Evolutionary conservation across 2,113 vertebrate species (phyloP).

Genomic region (Malurus cyaneus): DNA sequence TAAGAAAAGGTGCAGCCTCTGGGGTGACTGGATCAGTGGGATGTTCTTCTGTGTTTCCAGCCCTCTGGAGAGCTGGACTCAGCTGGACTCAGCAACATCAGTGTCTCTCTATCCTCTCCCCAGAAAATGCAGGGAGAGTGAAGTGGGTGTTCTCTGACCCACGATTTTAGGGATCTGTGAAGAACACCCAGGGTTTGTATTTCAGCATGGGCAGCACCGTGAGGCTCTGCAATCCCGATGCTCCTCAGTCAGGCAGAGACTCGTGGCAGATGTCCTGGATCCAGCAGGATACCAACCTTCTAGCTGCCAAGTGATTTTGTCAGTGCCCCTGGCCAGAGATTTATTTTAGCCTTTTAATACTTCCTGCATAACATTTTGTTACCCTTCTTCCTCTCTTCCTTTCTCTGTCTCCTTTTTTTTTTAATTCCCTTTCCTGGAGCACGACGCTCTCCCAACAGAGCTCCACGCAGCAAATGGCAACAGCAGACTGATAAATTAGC

Average conservation of each 20-base stretch:
- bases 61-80: background rate
- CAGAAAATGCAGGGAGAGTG: background rate
- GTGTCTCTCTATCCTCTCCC: background rate
- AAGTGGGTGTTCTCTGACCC: background rate
- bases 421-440: background rate
- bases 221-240: background rate
- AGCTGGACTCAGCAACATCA: background rate
- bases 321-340: background rate
- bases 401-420: background rate
- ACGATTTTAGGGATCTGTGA: background rate
- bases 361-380: slow-evolving; percentile 38
- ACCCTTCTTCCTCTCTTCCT: background rate
- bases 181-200: background rate
- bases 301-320: background rate
- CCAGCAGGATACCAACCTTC: background rate
- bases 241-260: background rate
- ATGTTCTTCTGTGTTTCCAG: background rate
- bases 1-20: background rate
- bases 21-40: background rate
- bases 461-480: slow-evolving; percentile 57
- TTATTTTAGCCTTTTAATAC: slow-evolving; percentile 39
- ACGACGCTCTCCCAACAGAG: slow-evolving; percentile 63
- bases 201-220: background rate
- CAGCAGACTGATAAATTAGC: slow-evolving; percentile 71
- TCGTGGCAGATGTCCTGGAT: background rate